Evolutionary conservation across 2,113 vertebrate species (phyloP), one percentile per base, ranked within the genome.

Genomic region (Cyprinodon tularosa): DNA sequence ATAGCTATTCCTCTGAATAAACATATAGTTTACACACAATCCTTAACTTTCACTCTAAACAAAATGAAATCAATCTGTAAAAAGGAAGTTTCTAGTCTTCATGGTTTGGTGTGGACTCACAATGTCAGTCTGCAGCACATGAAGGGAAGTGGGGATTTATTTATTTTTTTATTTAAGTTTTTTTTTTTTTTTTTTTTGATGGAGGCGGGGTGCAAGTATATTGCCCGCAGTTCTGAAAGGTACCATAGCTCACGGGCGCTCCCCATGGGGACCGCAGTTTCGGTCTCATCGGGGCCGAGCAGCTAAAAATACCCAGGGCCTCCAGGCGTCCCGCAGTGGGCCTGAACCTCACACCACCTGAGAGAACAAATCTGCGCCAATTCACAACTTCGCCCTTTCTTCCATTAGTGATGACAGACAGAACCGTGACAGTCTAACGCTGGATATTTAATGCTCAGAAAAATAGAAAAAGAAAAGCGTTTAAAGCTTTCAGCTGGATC

Each of bases 231-330:
- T 78, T 85, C 77, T 84, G 70, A 89, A 77, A 88, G 78, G 87
- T 88, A 74, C 82, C 71, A 85, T 86, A 74, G 83, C 84, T 89
- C 89, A 90, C 77, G 76, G 69, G 85, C 71, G 63, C 39, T 71
- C 77, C 91, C 84, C 90, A 88, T 84, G 75, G 89, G 88, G 88
- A 66, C 84, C 62, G 71, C 72, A 68, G 80, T 78, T 66, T 68
- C 38, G 48, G 82, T 77, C 79, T 89, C 80, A 17, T 65, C 77
- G 29, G 78, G 85, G 69, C 84, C 83, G 81, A 78, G 81, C 74
- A 81, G 85, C 87, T 93, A 93, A 93, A 94, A 91, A 94, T 93
- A 93, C 74, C 69, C 62, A 68, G 74, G 88, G 83, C 91, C 88
- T 85, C 84, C 76, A 72, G 88, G 65, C 76, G 78, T 74, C 88